Evolutionary conservation across 1,140 invertebrate species (phyloP), one percentile per base, ranked within the genome.

Genomic region (Panagrolaimus sp.): DNA sequence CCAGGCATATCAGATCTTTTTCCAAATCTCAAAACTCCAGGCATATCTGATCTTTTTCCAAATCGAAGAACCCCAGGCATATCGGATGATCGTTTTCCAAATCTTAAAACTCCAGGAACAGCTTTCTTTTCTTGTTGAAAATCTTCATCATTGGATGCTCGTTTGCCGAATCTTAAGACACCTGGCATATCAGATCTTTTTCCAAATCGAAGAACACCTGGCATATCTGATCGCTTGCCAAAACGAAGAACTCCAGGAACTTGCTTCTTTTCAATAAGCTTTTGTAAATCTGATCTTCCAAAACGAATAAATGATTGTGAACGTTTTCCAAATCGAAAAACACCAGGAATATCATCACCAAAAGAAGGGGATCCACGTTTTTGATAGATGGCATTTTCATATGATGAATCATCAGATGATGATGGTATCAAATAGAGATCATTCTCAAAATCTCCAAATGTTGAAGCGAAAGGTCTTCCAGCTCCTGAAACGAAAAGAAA

Each of bases 1-100:
- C 67, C 67, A 28, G 67, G 69, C 43, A 70, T 70, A 62, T 70
- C 67, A 26, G 17, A n/a, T 14, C 69, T 15, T 15, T 70, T 70
- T 2, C 69, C 69, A 28, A 70, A 70, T 55, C 69, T 15, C 17
- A 70, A 44, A 15, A 70, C 67, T 15, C 67, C 69, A 17, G 69
- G 67, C 69, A 70, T 70, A 46, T 70, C 69, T 12, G 21, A 28
- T 12, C 45, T 28, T 28, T 69, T 69, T 21, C 67, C 67, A 45
- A 69, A 69, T 12, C 67, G 26, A 14, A 69, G 43, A 24, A 67
- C 55, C 12, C 67, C 67, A 17, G 67, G 67, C 67, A 69, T 69
- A 21, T 69, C 67, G 5, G 45, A 52, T 12, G 21, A 26, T n/a
- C 67, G 65, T 68, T 69, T 69, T 4, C 67, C 67, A 63, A 69